phyloP scores from a whole-genome alignment of 2,888 invertebrate species.

The Stenotaenia linearis region DNA sequence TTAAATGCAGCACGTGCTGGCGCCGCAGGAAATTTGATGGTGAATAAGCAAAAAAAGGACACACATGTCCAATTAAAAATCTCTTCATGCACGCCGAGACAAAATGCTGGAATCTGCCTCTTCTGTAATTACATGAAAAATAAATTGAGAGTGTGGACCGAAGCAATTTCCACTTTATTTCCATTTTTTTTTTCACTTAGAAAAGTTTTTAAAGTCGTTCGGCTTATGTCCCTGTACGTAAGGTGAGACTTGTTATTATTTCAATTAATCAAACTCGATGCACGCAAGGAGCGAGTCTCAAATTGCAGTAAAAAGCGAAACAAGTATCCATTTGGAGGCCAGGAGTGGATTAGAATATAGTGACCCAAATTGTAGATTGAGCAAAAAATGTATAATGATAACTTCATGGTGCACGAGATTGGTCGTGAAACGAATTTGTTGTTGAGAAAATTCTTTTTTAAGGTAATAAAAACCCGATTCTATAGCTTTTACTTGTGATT shows the following conservation, averaged over 20 bases:
- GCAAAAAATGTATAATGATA: background rate
- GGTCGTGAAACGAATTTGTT: background rate
- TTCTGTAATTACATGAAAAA: background rate
- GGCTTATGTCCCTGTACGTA: background rate
- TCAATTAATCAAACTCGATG: background rate
- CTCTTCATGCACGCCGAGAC: background rate
- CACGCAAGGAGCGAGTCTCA: background rate
- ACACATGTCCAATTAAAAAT: conserved; percentile 2
- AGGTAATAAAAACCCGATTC: background rate
- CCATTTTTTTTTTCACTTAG: background rate
- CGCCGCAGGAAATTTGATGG: background rate
- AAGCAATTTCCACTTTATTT: background rate
- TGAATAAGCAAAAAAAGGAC: background rate
- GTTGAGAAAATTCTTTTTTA: background rate
- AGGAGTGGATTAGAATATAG: background rate
- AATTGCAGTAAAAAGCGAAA: background rate
- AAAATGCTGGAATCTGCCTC: background rate
- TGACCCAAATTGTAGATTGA: background rate
- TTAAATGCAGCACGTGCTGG: background rate
- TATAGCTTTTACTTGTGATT: too few relatives aligned
- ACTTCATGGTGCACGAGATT: background rate
- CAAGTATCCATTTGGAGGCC: background rate
- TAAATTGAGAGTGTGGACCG: background rate
- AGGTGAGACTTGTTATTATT: background rate
- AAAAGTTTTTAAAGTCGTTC: background rate